A percentile compares a stretch with the other conserved stretches of the same genome.
These are phyloP conservation scores for Megaceryle maxima DNA, from an alignment of 2,113 vertebrate genomes.

Conservation along the genomic window DNA sequence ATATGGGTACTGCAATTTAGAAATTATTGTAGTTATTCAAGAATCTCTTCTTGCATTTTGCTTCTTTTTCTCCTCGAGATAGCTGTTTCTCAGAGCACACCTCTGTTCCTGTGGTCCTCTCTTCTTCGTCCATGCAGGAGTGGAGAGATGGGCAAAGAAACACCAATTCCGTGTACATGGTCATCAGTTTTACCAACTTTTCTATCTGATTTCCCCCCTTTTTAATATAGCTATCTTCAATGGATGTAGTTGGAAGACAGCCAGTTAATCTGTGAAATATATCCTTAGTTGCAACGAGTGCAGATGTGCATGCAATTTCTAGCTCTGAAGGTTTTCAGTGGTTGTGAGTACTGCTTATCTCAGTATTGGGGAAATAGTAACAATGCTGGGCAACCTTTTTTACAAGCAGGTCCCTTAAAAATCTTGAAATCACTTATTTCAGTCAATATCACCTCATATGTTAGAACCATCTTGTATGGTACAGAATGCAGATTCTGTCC, in stretches of 20 bases:
- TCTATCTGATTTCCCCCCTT: fast-evolving
- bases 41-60: background rate
- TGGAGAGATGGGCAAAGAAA: background rate
- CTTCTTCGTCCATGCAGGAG: fast-evolving
- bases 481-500: background rate
- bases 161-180: background rate
- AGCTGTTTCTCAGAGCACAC: background rate
- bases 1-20: background rate
- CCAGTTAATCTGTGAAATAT: background rate
- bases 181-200: background rate
- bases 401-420: background rate
- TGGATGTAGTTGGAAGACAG: background rate
- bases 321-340: background rate
- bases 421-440: background rate
- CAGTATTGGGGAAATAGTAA: background rate
- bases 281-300: background rate
- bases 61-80: background rate
- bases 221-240: background rate
- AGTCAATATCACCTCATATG: background rate
- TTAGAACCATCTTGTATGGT: background rate
- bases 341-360: background rate
- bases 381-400: background rate
- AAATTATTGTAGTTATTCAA: background rate
- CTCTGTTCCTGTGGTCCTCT: background rate
- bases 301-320: background rate